These are phyloP conservation scores for Pseudorhombus dupliciocellatus DNA, from an alignment of 2,113 vertebrate species.

Conservation along the genomic window DNA sequence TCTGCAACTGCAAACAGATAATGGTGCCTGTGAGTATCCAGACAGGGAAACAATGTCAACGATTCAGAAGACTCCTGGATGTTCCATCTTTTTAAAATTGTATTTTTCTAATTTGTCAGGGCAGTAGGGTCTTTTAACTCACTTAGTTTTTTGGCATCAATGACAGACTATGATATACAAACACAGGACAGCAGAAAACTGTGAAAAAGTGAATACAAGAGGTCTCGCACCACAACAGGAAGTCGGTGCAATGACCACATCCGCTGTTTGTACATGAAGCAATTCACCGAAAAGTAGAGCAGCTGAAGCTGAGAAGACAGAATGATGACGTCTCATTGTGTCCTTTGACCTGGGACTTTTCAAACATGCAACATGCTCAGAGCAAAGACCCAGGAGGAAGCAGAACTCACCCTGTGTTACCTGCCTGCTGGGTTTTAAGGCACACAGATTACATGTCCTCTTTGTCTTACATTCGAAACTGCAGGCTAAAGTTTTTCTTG, in stretches of 20 bases:
- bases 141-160: no score
- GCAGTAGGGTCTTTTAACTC: no score
- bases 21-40: conserved; percentile 95
- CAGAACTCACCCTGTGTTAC: background rate
- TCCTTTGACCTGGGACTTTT: no score
- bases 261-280: background rate
- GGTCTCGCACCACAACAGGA: background rate
- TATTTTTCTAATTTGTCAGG: no score
- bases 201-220: no score
- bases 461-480: background rate
- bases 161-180: no score
- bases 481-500: background rate
- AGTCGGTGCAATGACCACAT: background rate
- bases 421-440: background rate
- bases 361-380: background rate
- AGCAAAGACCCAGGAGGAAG: background rate
- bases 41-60: no score
- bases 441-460: background rate
- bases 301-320: no score
- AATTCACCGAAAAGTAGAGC: background rate
- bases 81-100: background rate
- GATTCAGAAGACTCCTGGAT: conserved; percentile 5
- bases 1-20: conserved; percentile 93
- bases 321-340: no score
- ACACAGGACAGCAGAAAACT: no score